Evolutionary conservation across 2,797 vertebrate genomes (phyloP).

Genomic region (Smutsia gigantea): DNA sequence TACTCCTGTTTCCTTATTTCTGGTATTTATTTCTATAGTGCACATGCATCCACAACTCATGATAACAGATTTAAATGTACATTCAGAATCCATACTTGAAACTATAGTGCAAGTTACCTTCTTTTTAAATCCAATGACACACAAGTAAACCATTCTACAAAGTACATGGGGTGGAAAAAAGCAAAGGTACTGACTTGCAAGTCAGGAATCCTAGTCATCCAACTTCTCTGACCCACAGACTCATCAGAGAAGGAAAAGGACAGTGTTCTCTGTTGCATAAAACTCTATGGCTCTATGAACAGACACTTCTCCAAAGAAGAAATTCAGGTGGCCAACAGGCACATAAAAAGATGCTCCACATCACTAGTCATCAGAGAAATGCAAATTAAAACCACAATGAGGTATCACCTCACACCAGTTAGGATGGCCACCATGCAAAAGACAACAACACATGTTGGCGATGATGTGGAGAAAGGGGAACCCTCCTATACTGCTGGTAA

Average conservation of each 20-base stretch:
- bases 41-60: neutral
- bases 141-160: neutral
- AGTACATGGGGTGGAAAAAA: neutral
- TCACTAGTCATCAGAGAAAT: no score
- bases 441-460: no score
- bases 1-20: neutral
- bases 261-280: neutral
- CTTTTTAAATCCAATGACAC: slow-evolving; percentile 30
- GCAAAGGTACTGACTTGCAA: neutral
- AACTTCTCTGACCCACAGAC: neutral
- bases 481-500: no score
- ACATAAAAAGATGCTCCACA: no score
- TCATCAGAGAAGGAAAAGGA: neutral
- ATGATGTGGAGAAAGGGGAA: no score
- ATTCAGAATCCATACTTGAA: neutral
- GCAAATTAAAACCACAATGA: no score
- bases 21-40: neutral
- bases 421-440: no score
- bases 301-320: no score
- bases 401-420: no score
- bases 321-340: no score
- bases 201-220: neutral
- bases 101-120: neutral
- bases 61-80: neutral
- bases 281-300: neutral